These are phyloP conservation scores for Reticulitermes lucifugus DNA, from an alignment of 2,888 invertebrate species.

Conservation along the genomic window DNA sequence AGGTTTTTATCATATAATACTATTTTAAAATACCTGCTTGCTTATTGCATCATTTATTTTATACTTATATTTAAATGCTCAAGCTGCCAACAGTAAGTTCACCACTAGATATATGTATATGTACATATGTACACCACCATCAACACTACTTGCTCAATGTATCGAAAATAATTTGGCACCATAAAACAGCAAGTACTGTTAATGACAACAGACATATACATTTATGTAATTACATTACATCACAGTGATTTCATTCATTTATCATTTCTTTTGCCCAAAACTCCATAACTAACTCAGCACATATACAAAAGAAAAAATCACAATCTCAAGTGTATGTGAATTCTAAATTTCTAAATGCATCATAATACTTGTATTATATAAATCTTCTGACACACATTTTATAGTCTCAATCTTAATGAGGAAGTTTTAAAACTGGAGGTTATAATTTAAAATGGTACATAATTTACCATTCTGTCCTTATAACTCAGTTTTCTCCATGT, in stretches of 20 bases:
- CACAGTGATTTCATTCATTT: slow-evolving; percentile 22
- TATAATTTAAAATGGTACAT: not conserved
- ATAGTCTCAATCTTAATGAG: not conserved
- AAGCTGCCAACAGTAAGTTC: slow-evolving; percentile 10
- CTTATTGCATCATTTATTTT: slow-evolving; percentile 10
- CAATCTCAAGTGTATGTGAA: not conserved
- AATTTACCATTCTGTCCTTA: not conserved
- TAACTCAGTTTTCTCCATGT: not conserved
- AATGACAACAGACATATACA: not conserved
- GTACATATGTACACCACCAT: slow-evolving; percentile 3
- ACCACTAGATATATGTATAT: not conserved
- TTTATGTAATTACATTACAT: not conserved
- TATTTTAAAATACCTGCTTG: slow-evolving; percentile 15
- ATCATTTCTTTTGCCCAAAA: not conserved
- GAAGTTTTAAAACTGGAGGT: not conserved
- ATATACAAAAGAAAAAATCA: not conserved
- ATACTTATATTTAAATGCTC: not conserved
- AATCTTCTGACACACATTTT: slow-evolving; percentile 1
- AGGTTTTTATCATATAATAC: slow-evolving; percentile 21
- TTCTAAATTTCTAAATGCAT: slow-evolving; percentile 1
- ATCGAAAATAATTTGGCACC: slow-evolving; percentile 34
- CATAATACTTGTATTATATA: not conserved
- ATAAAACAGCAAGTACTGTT: slow-evolving; percentile 20
- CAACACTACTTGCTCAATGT: slow-evolving; percentile 19
- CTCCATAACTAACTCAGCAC: not conserved